Evolutionary conservation across 2,113 vertebrate genomes (phyloP).

Genomic region (Myxocyprinus asiaticus): DNA sequence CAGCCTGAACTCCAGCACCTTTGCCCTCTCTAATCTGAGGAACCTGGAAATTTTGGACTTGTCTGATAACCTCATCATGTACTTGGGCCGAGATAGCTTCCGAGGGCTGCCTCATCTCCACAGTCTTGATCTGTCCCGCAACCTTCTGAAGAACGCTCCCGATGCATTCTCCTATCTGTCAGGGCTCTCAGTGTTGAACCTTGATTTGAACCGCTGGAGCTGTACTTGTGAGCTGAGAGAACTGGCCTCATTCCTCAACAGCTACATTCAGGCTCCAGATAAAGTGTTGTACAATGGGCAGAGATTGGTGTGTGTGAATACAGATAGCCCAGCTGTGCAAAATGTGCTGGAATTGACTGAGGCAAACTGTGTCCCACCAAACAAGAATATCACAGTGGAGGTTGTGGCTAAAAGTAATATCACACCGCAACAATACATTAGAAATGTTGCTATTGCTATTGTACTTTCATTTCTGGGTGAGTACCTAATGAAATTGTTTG

Average conservation of each 20-base stretch:
- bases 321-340: slow-evolving; percentile 56
- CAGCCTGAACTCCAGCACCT: slow-evolving; percentile 68
- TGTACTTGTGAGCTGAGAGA: slow-evolving; percentile 78
- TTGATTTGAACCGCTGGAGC: slow-evolving; percentile 78
- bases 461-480: slow-evolving; percentile 81
- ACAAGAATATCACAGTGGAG: slow-evolving; percentile 70
- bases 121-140: slow-evolving; percentile 79
- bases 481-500: background rate
- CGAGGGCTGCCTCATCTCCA: slow-evolving; percentile 63
- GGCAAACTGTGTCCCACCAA: slow-evolving; percentile 72
- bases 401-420: slow-evolving; percentile 59
- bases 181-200: slow-evolving; percentile 72
- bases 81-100: slow-evolving; percentile 72
- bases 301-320: slow-evolving; percentile 67
- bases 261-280: slow-evolving; percentile 69
- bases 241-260: slow-evolving; percentile 70
- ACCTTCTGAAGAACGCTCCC: slow-evolving; percentile 67
- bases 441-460: slow-evolving; percentile 76
- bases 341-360: slow-evolving; percentile 74
- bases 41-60: slow-evolving; percentile 77
- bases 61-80: slow-evolving; percentile 76
- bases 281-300: slow-evolving; percentile 68
- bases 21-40: slow-evolving; percentile 63
- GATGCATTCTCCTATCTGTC: slow-evolving; percentile 75
- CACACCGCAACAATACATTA: slow-evolving; percentile 62